phyloP scores from a whole-genome alignment of 2,888 invertebrate genomes.

The Trissolcus japonicus region DNA sequence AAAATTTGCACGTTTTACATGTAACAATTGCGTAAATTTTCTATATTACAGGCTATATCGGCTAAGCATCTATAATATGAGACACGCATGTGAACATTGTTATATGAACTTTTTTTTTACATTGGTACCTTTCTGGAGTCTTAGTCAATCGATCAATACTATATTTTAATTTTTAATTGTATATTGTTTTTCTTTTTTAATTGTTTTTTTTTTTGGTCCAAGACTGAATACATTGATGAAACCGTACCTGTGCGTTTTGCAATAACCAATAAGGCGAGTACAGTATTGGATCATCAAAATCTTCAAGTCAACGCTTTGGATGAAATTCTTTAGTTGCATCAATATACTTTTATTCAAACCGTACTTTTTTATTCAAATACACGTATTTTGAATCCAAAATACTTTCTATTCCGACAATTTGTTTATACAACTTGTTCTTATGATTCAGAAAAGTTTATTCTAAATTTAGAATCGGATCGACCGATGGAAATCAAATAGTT shows the following conservation, averaged over 20 bases:
- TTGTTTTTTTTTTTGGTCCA: slow-evolving; percentile 60
- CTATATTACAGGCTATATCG: background rate
- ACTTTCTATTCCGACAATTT: too few species aligned
- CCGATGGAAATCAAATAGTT: slow-evolving; percentile 41
- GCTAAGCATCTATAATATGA: slow-evolving; percentile 36
- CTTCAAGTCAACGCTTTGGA: background rate
- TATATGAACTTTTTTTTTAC: slow-evolving; percentile 23
- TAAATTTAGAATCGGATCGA: slow-evolving; percentile 20
- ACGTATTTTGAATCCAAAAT: too few species aligned
- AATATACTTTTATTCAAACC: too few species aligned
- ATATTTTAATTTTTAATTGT: slow-evolving; percentile 12
- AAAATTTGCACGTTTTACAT: slow-evolving; percentile 17
- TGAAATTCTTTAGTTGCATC: too few species aligned
- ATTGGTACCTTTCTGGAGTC: slow-evolving; percentile 1
- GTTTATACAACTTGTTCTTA: background rate
- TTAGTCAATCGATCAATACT: background rate
- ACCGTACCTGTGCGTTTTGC: slow-evolving; percentile 36
- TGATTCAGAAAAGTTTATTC: background rate
- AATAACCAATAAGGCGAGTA: background rate
- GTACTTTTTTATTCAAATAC: too few species aligned
- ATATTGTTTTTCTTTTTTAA: slow-evolving; percentile 20
- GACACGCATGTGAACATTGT: slow-evolving; percentile 23
- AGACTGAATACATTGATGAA: slow-evolving; percentile 46
- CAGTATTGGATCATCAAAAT: slow-evolving; percentile 18
- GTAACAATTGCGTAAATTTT: slow-evolving; percentile 26